A percentile compares a stretch with the other conserved stretches of the same genome.
phyloP scores from a whole-genome alignment of 2,797 vertebrate species.

The Chelon auratus region DNA sequence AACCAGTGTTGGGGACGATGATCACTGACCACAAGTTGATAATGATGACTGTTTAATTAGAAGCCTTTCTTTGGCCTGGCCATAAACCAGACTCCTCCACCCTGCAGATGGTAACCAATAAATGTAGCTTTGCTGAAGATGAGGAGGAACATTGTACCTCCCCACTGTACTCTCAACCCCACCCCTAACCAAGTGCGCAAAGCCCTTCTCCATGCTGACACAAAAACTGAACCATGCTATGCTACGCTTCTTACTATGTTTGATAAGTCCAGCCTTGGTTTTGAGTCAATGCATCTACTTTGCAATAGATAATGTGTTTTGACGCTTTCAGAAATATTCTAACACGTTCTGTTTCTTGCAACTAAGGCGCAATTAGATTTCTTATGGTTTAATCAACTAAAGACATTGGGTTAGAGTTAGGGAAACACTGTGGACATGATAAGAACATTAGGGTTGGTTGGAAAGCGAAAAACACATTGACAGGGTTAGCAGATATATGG shows the following conservation, averaged over 20 bases:
- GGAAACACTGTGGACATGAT: slow-evolving; percentile 54
- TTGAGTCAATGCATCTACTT: background rate
- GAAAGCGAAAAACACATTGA: slow-evolving; percentile 48
- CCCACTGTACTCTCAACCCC: slow-evolving; percentile 76
- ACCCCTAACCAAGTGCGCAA: slow-evolving; percentile 80
- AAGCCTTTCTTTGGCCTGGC: slow-evolving; percentile 87
- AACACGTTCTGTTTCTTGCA: slow-evolving; percentile 5
- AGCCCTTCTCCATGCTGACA: slow-evolving; percentile 71
- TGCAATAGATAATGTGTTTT: background rate
- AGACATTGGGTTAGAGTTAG: slow-evolving; percentile 33
- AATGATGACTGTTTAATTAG: slow-evolving; percentile 92
- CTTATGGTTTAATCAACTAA: slow-evolving; percentile 34
- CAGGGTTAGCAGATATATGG: slow-evolving; percentile 50
- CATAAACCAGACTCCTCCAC: slow-evolving; percentile 85
- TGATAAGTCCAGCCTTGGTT: background rate
- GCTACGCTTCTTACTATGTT: slow-evolving; percentile 2
- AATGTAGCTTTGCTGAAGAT: slow-evolving; percentile 85
- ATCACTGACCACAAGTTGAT: slow-evolving; percentile 87
- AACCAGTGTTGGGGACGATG: slow-evolving; percentile 80
- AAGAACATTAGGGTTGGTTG: slow-evolving; percentile 52
- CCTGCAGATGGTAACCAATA: slow-evolving; percentile 88
- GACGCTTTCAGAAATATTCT: background rate
- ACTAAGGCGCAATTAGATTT: slow-evolving; percentile 40
- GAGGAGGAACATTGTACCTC: slow-evolving; percentile 82
- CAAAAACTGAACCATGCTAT: slow-evolving; percentile 47